These are phyloP conservation scores for Prunella strophiata DNA, from an alignment of 2,797 vertebrate species.

Conservation along the genomic window DNA sequence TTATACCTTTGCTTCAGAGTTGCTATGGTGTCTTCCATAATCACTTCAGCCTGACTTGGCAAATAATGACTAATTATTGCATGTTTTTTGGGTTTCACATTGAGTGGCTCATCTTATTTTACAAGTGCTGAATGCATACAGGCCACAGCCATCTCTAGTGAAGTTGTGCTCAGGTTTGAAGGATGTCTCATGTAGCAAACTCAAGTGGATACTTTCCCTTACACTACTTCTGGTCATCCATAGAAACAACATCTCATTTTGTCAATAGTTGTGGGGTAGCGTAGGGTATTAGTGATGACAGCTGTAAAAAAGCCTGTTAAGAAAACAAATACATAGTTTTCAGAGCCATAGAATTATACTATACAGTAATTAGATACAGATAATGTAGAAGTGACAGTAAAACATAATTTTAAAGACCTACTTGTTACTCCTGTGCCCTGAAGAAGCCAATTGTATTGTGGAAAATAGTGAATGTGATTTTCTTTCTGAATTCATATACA, in stretches of 20 bases:
- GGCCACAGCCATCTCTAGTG: background rate
- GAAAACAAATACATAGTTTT: background rate
- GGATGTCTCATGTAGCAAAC: background rate
- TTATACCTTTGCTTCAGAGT: background rate
- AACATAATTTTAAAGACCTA: background rate
- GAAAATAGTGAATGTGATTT: background rate
- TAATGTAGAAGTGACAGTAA: rapidly evolving
- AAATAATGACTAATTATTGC: background rate
- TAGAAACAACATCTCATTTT: background rate
- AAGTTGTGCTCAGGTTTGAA: background rate
- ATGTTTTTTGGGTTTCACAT: background rate
- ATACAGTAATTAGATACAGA: background rate
- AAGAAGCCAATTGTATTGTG: background rate
- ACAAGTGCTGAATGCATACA: background rate
- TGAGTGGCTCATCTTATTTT: background rate
- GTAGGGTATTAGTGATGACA: background rate
- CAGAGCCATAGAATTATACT: background rate
- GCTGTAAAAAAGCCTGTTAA: background rate
- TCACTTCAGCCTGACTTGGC: background rate
- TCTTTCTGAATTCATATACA: background rate
- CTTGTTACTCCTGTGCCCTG: background rate
- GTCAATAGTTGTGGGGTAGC: background rate
- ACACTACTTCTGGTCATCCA: background rate
- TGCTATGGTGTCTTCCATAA: background rate
- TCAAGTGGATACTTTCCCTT: background rate